Conservation (phyloP, 2,113 vertebrate species). For the Thomomys bottae region DNA sequence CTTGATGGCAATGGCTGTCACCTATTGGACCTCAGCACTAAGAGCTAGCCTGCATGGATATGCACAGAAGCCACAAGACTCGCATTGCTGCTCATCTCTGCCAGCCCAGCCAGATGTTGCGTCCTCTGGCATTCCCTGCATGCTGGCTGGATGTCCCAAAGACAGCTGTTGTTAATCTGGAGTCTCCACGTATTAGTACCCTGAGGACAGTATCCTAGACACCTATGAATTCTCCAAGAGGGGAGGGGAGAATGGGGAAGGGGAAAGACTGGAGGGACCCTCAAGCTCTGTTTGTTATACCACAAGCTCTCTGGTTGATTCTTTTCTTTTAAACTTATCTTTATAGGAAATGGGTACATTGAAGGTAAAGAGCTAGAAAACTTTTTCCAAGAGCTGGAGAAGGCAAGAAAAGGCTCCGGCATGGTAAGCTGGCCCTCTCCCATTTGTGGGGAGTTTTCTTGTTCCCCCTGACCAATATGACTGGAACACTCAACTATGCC, state of each 20-base stretch:
- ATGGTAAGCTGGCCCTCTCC: conserved; percentile 89
- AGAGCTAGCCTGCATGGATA: background rate
- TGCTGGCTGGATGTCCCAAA: background rate
- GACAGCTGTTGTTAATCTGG: background rate
- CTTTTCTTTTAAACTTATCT: background rate
- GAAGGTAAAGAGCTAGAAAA: conserved; percentile 99
- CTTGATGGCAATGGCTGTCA: background rate
- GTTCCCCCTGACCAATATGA: background rate
- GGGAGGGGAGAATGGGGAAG: too few species aligned
- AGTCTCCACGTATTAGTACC: too few species aligned
- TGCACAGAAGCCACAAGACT: background rate
- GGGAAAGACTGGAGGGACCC: too few species aligned
- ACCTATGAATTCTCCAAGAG: background rate
- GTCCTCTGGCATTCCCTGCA: background rate
- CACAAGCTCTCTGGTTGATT: background rate
- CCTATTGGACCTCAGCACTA: background rate
- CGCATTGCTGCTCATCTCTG: background rate
- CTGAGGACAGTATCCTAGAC: background rate
- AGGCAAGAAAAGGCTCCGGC: conserved; percentile 92
- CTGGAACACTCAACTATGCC: background rate
- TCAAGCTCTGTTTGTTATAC: background rate
- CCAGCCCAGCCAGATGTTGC: background rate
- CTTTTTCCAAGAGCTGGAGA: conserved; percentile 96
- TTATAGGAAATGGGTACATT: conserved; percentile 96
- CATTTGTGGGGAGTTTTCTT: background rate